Evolutionary conservation across 2,113 vertebrate genomes (phyloP).

Genomic region (Hydrochoerus hydrochaeris): DNA sequence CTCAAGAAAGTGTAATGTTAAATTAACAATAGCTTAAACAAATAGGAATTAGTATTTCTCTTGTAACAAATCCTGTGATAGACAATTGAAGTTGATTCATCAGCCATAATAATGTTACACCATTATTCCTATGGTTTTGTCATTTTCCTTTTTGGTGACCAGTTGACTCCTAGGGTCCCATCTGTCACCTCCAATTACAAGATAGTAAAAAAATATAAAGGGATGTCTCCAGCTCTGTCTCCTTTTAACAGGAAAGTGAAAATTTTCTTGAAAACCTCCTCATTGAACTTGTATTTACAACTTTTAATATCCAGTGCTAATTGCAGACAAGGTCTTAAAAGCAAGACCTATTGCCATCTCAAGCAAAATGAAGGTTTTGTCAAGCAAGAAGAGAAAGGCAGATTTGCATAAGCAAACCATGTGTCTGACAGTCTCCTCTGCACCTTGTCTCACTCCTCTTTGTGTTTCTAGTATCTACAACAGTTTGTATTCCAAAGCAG

Average conservation of each 20-base stretch:
- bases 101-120: background rate
- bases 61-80: background rate
- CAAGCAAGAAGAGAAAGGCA: background rate
- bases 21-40: background rate
- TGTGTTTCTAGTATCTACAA: background rate
- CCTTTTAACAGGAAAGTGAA: background rate
- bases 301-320: background rate
- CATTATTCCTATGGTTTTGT: background rate
- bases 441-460: background rate
- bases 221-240: background rate
- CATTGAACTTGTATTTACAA: background rate
- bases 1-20: background rate
- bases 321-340: background rate
- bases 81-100: background rate
- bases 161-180: background rate
- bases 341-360: background rate
- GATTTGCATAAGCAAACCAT: background rate
- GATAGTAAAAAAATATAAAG: background rate
- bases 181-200: background rate
- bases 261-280: background rate
- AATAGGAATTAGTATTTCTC: background rate
- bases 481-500: background rate
- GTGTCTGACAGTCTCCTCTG: background rate
- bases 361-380: background rate
- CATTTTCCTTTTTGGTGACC: background rate